Conservation (phyloP, 2,888 invertebrate species). For the Nomada fabriciana region DNA sequence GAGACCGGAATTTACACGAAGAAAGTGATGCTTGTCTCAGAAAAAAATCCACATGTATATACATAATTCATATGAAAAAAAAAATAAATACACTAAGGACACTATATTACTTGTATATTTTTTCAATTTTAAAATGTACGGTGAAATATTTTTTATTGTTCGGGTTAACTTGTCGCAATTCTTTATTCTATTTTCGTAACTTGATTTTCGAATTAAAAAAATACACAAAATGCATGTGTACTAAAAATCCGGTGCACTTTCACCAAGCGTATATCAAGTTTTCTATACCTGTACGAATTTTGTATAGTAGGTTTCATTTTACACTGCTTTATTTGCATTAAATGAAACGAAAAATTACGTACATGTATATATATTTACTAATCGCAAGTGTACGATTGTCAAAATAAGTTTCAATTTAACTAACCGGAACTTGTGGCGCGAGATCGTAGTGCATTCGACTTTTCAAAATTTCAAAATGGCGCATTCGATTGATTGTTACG, state of each 20-base stretch:
- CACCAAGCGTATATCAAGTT: neutral
- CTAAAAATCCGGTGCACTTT: neutral
- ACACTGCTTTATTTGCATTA: no score
- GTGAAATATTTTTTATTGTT: no score
- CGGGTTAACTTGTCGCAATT: no score
- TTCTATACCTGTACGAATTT: neutral
- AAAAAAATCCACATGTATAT: slow-evolving; percentile 79
- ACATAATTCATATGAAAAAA: slow-evolving; percentile 78
- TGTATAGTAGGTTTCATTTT: no score
- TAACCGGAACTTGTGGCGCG: slow-evolving; percentile 21
- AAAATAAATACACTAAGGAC: slow-evolving; percentile 70
- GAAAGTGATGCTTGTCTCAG: slow-evolving; percentile 48
- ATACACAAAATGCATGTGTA: no score
- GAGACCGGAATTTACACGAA: slow-evolving; percentile 30
- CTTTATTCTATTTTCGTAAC: no score
- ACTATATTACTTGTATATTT: slow-evolving; percentile 4
- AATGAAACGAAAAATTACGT: no score
- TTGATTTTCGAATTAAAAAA: no score
- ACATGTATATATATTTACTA: neutral
- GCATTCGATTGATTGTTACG: slow-evolving; percentile 59
- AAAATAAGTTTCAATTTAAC: neutral
- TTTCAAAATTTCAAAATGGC: slow-evolving; percentile 63
- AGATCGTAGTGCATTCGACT: slow-evolving; percentile 10
- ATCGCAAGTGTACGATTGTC: neutral
- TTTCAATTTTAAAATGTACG: no score